A percentile compares a stretch with the other conserved stretches of the same genome.
These are phyloP conservation scores for Sicus ferrugineus DNA, from an alignment of 2,888 invertebrate species.

Conservation along the genomic window DNA sequence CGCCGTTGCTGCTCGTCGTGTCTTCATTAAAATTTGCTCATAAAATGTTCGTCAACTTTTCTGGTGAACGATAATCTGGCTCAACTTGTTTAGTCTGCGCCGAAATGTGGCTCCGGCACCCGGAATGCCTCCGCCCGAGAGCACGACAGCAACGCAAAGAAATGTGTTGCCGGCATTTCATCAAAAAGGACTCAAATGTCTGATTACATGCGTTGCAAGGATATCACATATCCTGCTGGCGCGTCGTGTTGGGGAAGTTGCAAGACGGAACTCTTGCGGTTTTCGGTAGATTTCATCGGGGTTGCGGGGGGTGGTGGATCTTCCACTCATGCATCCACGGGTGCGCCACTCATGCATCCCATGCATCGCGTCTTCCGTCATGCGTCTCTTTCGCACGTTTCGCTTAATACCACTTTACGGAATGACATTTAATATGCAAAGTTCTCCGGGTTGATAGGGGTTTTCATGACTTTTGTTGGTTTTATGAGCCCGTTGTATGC, in stretches of 20 bases:
- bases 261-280: conserved; percentile 22
- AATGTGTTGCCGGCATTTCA: conserved; percentile 18
- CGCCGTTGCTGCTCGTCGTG: not conserved
- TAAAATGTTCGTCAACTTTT: conserved; percentile 22
- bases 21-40: conserved; percentile 30
- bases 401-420: conserved; percentile 37
- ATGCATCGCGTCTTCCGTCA: not conserved
- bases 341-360: too few relatives aligned
- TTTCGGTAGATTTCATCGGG: conserved; percentile 17
- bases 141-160: not conserved
- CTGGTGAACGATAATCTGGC: conserved; percentile 1
- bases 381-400: conserved; percentile 16
- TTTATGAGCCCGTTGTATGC: too few relatives aligned
- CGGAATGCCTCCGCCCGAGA: too few relatives aligned
- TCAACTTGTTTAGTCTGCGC: conserved; percentile 5
- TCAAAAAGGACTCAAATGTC: conserved; percentile 32
- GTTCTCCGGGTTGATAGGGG: conserved; percentile 37
- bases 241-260: not conserved
- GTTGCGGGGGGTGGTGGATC: not conserved
- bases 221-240: conserved; percentile 27
- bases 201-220: conserved; percentile 28
- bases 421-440: conserved; percentile 45
- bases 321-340: not conserved
- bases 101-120: not conserved
- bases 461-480: conserved; percentile 34